Evolutionary conservation across 2,888 invertebrate genomes (phyloP), one percentile per base, ranked within the genome.

Genomic region (Pterobdella sp.): DNA sequence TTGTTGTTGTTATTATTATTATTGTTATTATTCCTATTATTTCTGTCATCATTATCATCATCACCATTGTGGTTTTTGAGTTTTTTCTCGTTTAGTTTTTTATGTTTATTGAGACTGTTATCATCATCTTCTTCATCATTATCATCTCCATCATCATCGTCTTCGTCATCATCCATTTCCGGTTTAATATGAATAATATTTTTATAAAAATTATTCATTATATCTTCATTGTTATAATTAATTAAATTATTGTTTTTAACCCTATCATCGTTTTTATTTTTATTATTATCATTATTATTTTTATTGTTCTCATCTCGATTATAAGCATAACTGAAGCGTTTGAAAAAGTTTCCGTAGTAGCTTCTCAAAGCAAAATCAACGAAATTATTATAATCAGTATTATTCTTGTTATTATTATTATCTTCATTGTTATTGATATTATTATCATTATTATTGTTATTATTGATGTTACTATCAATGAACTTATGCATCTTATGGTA

Each of bases 151-250:
- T 42, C 49, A 42, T 56, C 60, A 22, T 56, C 60, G 60, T 56
- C n/a, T 4, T 56, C 60, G 60, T 56, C 60, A 56, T 56, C 60
- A n/a, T 56, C 60, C 18, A 26, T 22, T 26, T 56, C 60, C 26
- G 60, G 60, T 56, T 56, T 56, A 22, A 56, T 56, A 26, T 56
- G 60, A 26, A 56, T 56, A 26, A 56, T 56, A 56, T 56, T 56
- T 56, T 56, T 56, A 56, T 56, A 56, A 22, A 56, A 56, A 26
- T 56, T 56, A 56, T 56, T 56, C 3, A 56, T 22, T 3, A 56
- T 26, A 32, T 65, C 35, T 32, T 65, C 35, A 63, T 63, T 63
- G 31, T 29, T 63, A 63, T 63, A 10, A 26, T n/a, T 7, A n/a
- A 26, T 7, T 7, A 26, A 26, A n/a, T 63, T 63, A 63, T 63